Base-by-base conservation (phyloP, 2,888 invertebrate genomes). In the Eristalis tenax region DNA sequence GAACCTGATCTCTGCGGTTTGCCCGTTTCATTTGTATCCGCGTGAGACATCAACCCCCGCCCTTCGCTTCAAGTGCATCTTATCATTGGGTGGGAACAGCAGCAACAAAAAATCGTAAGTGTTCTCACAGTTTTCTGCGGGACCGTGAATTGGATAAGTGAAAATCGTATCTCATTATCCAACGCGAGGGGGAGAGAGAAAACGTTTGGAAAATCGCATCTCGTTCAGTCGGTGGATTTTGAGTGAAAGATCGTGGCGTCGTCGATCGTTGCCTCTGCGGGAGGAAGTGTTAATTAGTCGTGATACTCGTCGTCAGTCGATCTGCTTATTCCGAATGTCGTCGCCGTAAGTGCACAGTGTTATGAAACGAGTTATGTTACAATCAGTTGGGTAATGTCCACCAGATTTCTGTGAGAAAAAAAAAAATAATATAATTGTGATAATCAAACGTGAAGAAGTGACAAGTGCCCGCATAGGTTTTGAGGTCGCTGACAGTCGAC, bases 271-370 rank as follows among this genome's bases (percentile, higher is more conserved):
- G 23, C 38, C 50, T 50, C 50, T 50, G 65, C 65, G 23, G 43
- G 78, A 83, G 86, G 86, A 86, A 83, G 86, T 86, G 86, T 83
- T 86, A 86, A 78, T 86, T 86, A 83, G 43, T 83, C 74, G 78
- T 71, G 66, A 76, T 81, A 73, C 61, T 83, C 63, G 63, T 77
- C 15, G 59, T 32, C 32, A 0, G 56, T 70, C 23, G 6, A 22
- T 65, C 26, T 26, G 15, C 63, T 22, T 40, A 8, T 32, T 13
- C 38, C 38, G 38, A 38, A 38, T 38, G 38, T 4, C 13, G 38
- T 38, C 38, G 38, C 13, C 13, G 23, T n/a, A 13, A 32, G 32
- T 76, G 59, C 68, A 76, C 43, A 56, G 70, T 64, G 63, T 64
- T 78, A 64, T 38, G 56, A 64, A 78, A 78, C 63, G 35, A 32